A percentile compares a stretch with the other conserved stretches of the same genome.
phyloP scores from a whole-genome alignment of 2,113 vertebrate species.

The Micromys minutus region DNA sequence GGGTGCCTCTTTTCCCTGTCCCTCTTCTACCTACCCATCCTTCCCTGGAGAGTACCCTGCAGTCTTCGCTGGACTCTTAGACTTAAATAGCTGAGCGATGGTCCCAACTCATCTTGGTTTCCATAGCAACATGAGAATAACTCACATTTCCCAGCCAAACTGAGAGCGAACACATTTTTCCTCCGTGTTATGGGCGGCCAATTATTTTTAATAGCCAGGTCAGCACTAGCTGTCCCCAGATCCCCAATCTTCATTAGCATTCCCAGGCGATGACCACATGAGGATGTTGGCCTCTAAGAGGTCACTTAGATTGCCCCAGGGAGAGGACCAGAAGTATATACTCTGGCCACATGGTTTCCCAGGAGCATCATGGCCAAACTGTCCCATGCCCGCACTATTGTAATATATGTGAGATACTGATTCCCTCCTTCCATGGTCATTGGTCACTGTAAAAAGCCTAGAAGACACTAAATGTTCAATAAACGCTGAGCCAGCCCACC shows the following conservation, averaged over 20 bases:
- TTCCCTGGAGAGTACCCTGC: not conserved
- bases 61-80: conserved; percentile 4
- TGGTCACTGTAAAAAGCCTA: not conserved
- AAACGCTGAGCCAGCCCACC: not conserved
- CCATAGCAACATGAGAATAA: conserved; percentile 75
- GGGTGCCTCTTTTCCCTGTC: not conserved
- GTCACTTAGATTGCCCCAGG: not conserved
- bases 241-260: conserved; percentile 61
- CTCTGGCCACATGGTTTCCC: not conserved
- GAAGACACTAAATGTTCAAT: not conserved
- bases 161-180: conserved; percentile 57
- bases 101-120: conserved; percentile 58
- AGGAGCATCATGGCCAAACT: not conserved
- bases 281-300: not conserved
- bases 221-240: conserved; percentile 69
- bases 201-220: conserved; percentile 84
- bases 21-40: not conserved
- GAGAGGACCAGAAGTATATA: fast-evolving
- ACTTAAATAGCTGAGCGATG: conserved; percentile 58
- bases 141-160: conserved; percentile 58
- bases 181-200: conserved; percentile 76
- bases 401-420: not conserved
- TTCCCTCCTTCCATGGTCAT: not conserved
- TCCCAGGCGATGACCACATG: not conserved
- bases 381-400: not conserved